Base-by-base conservation (phyloP, 2,797 vertebrate species). In the Thripadectes ignobilis region DNA sequence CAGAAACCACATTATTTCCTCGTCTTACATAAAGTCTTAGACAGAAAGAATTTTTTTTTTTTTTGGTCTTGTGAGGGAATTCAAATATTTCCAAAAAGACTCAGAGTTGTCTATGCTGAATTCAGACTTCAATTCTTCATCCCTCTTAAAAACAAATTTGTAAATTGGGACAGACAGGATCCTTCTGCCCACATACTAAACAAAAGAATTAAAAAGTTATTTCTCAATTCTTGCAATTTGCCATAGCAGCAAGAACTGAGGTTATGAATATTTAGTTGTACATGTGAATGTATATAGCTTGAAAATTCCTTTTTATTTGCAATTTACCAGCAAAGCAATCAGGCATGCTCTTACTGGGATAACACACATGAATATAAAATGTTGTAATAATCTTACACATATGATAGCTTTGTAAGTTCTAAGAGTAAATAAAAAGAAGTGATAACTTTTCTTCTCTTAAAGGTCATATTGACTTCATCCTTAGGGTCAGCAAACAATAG, bases 81-180 rank as follows among this genome's bases (percentile, higher is more conserved):
- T 58, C 17, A 93, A 85, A 74, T 63, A 9, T 90, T 95, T 95
- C 61, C 51, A 85, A 74, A 94, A 58, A 82, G 43, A 71, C 79
- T 95, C 73, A 57, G 72, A 85, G 48, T 93, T 94, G 22, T 79
- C 66, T 88, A 15, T 86, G 45, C 11, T 41, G 38, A 82, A 81
- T 91, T 95, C 65, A 95, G 34, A 89, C 85, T 85, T 81, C 45
- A 97, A 71, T 55, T 91, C n/a, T 80, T 95, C 57, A 85, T 86
- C 32, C 26, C 22, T 96, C 34, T 86, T 79, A 93, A 93, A 96
- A 62, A 75, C 21, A 75, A 24, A 63, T 94, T 96, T 94, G n/a
- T 91, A 95, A 96, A 91, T 9, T 75, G 46, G 52, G 21, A 59
- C 54, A 89, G 66, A 77, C 32, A 46, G 78, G 27, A 7, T 51